Base-by-base conservation (phyloP, 2,888 invertebrate genomes). In the Halictus quadricinctus region DNA sequence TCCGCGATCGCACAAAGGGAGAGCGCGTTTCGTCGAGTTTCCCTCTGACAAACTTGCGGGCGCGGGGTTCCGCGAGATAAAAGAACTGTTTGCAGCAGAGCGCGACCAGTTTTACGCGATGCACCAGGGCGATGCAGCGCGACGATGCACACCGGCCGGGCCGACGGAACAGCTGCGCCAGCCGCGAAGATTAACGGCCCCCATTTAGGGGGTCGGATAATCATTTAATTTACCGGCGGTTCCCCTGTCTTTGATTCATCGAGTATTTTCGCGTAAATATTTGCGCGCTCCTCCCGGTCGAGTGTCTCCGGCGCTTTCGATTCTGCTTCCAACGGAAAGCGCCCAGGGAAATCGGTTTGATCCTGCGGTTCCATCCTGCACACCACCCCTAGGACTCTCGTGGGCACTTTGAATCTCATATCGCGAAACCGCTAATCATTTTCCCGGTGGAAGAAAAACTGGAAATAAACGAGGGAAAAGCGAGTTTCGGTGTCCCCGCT, bases 131-230 rank as follows among this genome's bases (percentile, higher is more conserved):
- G 12, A 25, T 25, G 8, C 25, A 12, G 25, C 25, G 13, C 25
- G 29, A 7, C 29, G 66, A 69, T 25, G 29, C 64, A 64, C 64
- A 29, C 64, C 25, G 25, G 15, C 29, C 36, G 50, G 25, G 25
- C 60, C 72, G 72, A 73, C 72, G 72, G 50, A 73, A 18, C 72
- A 72, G 72, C 48, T 72, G 72, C 72, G 48, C 29, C 46, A 25
- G 8, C 48, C 72, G 72, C 48, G 29, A 66, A 46, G 66, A 46
- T 48, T 48, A 43, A 76, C 46, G 29, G 50, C 18, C 48, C 10
- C 50, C 36, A 50, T 73, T 73, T 73, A 48, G 48, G 48, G 72
- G 46, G n/a, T 48, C 25, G 46, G 29, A 48, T 73, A 73, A 73
- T 73, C 72, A 50, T 73, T 73, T 73, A 73, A 73, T 73, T 73